Conservation (phyloP, 2,888 invertebrate genomes). For the Polylopha cassiicola region DNA sequence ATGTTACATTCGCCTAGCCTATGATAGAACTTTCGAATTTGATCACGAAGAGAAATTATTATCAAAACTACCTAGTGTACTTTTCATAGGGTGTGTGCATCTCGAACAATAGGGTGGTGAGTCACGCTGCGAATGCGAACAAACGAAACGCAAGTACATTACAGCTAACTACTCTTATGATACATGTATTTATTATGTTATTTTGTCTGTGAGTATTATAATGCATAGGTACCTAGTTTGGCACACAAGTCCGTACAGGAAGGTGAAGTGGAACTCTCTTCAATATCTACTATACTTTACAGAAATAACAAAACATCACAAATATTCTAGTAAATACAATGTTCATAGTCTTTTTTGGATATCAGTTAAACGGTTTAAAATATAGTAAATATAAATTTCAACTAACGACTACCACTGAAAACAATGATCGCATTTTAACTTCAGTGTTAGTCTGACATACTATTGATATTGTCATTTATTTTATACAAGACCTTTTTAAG, state of each 20-base stretch:
- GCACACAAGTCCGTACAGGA: slow-evolving; percentile 53
- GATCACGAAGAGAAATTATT: slow-evolving; percentile 76
- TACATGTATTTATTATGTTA: slow-evolving; percentile 48
- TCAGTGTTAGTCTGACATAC: slow-evolving; percentile 26
- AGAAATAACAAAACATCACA: slow-evolving; percentile 20
- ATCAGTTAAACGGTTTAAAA: slow-evolving; percentile 16
- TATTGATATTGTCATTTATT: slow-evolving; percentile 39
- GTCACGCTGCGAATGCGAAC: slow-evolving; percentile 59
- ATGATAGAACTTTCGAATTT: slow-evolving; percentile 75
- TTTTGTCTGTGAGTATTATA: slow-evolving; percentile 52
- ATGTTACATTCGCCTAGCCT: slow-evolving; percentile 74
- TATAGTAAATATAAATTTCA: slow-evolving; percentile 20
- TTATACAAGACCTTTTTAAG: slow-evolving; percentile 40
- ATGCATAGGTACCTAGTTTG: slow-evolving; percentile 62
- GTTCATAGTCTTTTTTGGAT: slow-evolving; percentile 21
- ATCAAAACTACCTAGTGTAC: slow-evolving; percentile 74
- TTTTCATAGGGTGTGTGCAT: slow-evolving; percentile 67
- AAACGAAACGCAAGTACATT: slow-evolving; percentile 65
- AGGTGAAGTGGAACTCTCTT: slow-evolving; percentile 25
- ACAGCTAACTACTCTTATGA: slow-evolving; percentile 69
- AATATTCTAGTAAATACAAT: slow-evolving; percentile 22
- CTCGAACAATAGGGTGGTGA: slow-evolving; percentile 70
- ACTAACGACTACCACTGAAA: slow-evolving; percentile 22
- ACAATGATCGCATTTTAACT: slow-evolving; percentile 24
- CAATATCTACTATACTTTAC: slow-evolving; percentile 18